Percentiles rank a stretch among this genome's conserved stretches.
Evolutionary conservation across 2,797 vertebrate species (phyloP).

Genomic region (Notamacropus eugenii): DNA sequence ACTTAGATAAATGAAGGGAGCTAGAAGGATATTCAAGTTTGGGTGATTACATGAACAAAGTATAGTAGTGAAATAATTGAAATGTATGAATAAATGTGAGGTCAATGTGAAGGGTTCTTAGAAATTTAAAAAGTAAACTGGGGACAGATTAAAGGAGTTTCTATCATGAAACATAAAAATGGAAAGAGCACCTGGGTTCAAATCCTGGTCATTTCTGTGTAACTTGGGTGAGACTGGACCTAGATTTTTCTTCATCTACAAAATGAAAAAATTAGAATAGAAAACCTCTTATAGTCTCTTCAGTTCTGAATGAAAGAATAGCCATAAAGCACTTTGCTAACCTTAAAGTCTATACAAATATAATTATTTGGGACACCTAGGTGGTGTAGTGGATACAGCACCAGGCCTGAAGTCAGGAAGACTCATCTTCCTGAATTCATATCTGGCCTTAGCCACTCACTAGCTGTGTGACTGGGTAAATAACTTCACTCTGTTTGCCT

Average conservation of each 20-base stretch:
- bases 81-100: neutral
- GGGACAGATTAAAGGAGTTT: neutral
- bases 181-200: neutral
- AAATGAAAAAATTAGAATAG: neutral
- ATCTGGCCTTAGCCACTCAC: neutral
- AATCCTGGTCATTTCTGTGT: neutral
- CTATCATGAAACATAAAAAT: neutral
- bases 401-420: neutral
- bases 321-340: neutral
- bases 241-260: neutral
- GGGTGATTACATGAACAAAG: neutral
- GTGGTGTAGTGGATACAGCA: neutral
- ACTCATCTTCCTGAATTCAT: neutral
- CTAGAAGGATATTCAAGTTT: neutral
- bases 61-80: neutral
- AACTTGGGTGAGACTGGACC: neutral
- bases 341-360: neutral
- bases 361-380: neutral
- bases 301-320: neutral
- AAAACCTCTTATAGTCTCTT: neutral
- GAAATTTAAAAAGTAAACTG: neutral
- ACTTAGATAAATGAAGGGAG: neutral
- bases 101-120: neutral
- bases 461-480: neutral
- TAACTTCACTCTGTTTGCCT: neutral